Conservation (phyloP, 2,888 invertebrate genomes). For the Unio delphinus region DNA sequence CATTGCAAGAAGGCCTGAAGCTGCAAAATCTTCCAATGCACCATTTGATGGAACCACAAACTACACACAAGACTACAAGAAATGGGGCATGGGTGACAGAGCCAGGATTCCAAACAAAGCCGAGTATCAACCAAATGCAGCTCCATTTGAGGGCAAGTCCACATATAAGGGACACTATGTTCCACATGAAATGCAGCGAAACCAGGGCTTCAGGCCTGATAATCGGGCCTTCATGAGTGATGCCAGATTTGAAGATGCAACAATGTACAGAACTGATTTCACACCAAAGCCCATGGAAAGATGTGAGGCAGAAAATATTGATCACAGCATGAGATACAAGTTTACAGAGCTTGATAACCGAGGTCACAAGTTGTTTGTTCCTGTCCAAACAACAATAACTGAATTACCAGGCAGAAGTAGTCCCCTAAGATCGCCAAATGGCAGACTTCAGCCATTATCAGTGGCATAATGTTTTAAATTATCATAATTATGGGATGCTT, state of each 20-base stretch:
- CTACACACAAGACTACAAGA: slow-evolving; percentile 61
- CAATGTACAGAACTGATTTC: slow-evolving; percentile 68
- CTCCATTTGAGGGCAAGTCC: slow-evolving; percentile 69
- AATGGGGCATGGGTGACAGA: slow-evolving; percentile 56
- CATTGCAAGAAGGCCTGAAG: slow-evolving; percentile 47
- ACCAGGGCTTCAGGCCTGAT: slow-evolving; percentile 55
- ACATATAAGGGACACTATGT: slow-evolving; percentile 66
- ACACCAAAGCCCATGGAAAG: slow-evolving; percentile 55
- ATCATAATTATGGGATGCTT: too few species aligned
- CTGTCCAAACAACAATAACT: slow-evolving; percentile 38
- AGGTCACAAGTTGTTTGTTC: slow-evolving; percentile 65
- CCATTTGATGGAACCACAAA: slow-evolving; percentile 66
- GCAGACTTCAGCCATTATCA: slow-evolving; percentile 13
- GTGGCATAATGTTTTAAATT: slow-evolving; percentile 10
- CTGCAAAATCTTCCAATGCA: slow-evolving; percentile 41
- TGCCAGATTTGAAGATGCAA: slow-evolving; percentile 66
- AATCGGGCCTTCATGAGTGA: slow-evolving; percentile 41
- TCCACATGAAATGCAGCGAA: slow-evolving; percentile 44
- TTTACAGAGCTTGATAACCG: slow-evolving; percentile 50
- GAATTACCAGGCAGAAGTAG: slow-evolving; percentile 12
- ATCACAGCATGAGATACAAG: slow-evolving; percentile 41
- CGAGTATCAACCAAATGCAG: slow-evolving; percentile 64
- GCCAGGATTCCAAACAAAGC: slow-evolving; percentile 42
- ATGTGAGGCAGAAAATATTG: slow-evolving; percentile 65
- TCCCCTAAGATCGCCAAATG: slow-evolving; percentile 8